Evolutionary conservation across 2,113 vertebrate genomes (phyloP).

Genomic region (Poicephalus gulielmi): DNA sequence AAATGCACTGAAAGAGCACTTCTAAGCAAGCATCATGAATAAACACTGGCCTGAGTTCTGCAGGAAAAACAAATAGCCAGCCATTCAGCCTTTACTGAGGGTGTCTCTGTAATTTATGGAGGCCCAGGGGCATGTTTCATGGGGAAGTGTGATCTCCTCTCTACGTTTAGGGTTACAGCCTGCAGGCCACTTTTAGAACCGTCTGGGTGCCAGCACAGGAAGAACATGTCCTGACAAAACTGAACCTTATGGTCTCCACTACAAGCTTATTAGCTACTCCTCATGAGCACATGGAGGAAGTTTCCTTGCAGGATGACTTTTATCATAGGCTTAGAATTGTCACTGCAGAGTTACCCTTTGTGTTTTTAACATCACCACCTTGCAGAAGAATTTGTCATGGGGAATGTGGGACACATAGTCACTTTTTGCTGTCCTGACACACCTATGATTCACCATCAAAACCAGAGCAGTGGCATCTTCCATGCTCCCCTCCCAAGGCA

Average conservation of each 20-base stretch:
- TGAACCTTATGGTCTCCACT: background rate
- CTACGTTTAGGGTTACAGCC: slow-evolving; percentile 16
- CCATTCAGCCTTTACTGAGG: background rate
- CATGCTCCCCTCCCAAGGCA: background rate
- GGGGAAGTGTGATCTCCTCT: background rate
- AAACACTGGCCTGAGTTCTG: background rate
- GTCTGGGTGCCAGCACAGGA: background rate
- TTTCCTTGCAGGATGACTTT: background rate
- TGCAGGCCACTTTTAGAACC: slow-evolving; percentile 23
- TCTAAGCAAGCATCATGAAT: background rate
- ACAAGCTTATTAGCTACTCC: background rate
- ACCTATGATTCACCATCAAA: background rate
- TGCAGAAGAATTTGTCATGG: background rate
- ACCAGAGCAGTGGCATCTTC: background rate
- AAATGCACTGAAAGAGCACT: background rate
- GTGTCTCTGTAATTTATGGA: background rate
- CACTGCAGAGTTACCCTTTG: background rate
- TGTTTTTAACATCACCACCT: background rate
- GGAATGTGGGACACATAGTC: fast-evolving
- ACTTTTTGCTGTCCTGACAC: background rate
- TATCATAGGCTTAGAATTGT: background rate
- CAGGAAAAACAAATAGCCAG: background rate
- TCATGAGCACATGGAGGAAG: background rate
- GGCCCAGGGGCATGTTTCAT: background rate
- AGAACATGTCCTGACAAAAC: background rate